Evolutionary conservation across 2,888 invertebrate genomes (phyloP).

Genomic region (Fragum fragum): DNA sequence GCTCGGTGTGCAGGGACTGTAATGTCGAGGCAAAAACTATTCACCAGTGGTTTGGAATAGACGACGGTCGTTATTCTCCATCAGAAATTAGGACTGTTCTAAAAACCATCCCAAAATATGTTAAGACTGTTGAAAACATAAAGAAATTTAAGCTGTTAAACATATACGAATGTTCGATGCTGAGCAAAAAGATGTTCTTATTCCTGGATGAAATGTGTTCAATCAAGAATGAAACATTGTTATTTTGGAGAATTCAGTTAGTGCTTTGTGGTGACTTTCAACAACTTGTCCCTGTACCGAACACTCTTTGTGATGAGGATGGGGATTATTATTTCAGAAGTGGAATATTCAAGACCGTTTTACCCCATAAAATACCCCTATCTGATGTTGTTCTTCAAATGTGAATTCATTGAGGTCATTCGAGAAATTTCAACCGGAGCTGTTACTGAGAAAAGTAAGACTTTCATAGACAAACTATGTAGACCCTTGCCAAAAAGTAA

Average conservation of each 20-base stretch:
- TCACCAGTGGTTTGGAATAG: slow-evolving; percentile 38
- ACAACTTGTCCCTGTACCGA: slow-evolving; percentile 45
- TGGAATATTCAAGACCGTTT: slow-evolving; percentile 12
- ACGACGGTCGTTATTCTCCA: slow-evolving; percentile 36
- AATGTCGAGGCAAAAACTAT: slow-evolving; percentile 28
- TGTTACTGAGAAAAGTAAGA: neutral
- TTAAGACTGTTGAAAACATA: slow-evolving; percentile 15
- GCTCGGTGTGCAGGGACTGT: slow-evolving; percentile 9
- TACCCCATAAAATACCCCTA: slow-evolving; percentile 34
- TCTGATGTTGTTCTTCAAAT: slow-evolving; percentile 25
- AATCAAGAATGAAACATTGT: neutral
- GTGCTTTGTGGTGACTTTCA: slow-evolving; percentile 36
- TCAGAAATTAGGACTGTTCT: slow-evolving; percentile 28
- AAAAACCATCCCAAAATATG: slow-evolving; percentile 21
- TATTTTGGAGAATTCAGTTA: slow-evolving; percentile 41
- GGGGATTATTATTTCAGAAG: slow-evolving; percentile 39
- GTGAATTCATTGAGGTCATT: slow-evolving; percentile 19
- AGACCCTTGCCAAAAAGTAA: slow-evolving; percentile 11
- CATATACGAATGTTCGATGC: slow-evolving; percentile 44
- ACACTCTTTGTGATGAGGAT: slow-evolving; percentile 32
- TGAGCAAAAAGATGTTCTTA: slow-evolving; percentile 32
- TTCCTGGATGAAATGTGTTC: slow-evolving; percentile 28
- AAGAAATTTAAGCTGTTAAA: slow-evolving; percentile 32
- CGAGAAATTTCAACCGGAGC: slow-evolving; percentile 23
- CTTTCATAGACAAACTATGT: slow-evolving; percentile 14